phyloP scores from a whole-genome alignment of 2,797 vertebrate genomes.

The Danio jaintianensis region DNA sequence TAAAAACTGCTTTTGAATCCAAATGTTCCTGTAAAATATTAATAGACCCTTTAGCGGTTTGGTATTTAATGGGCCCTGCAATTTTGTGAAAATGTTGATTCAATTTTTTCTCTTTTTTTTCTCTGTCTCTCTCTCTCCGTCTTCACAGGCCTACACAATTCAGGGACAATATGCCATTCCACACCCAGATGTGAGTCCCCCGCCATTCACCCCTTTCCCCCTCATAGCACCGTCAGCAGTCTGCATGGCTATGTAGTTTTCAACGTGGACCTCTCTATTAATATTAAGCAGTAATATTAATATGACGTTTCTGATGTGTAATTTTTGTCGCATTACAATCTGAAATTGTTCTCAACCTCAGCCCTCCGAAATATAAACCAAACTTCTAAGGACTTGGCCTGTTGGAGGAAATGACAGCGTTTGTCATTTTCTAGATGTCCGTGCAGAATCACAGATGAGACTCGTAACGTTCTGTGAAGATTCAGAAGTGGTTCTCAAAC shows the following conservation, averaged over 20 bases:
- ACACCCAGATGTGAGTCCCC: slow-evolving; percentile 97
- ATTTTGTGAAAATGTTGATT: slow-evolving; percentile 52
- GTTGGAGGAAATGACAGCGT: slow-evolving; percentile 54
- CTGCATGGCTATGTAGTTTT: slow-evolving; percentile 78
- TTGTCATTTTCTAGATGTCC: slow-evolving; percentile 27
- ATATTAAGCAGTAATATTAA: slow-evolving; percentile 87
- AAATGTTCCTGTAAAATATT: slow-evolving; percentile 44
- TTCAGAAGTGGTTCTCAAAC: too few species aligned
- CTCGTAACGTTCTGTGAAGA: too few species aligned
- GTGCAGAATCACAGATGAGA: too few species aligned
- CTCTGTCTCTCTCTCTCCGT: slow-evolving; percentile 55
- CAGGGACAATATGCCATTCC: slow-evolving; percentile 99
- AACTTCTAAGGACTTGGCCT: slow-evolving; percentile 88
- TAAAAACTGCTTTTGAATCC: slow-evolving; percentile 24
- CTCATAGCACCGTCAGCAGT: slow-evolving; percentile 62
- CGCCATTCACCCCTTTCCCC: slow-evolving; percentile 54
- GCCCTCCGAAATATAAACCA: slow-evolving; percentile 69
- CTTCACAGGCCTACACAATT: slow-evolving; percentile 96
- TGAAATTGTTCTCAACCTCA: slow-evolving; percentile 76
- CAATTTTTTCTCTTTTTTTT: slow-evolving; percentile 12
- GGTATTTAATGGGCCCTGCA: slow-evolving; percentile 45
- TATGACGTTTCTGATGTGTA: slow-evolving; percentile 71
- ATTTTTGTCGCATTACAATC: slow-evolving; percentile 71
- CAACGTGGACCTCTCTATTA: slow-evolving; percentile 80
- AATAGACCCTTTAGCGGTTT: slow-evolving; percentile 19